These are phyloP conservation scores for Ochropleura plecta DNA, from an alignment of 2,888 invertebrate species.

Conservation along the genomic window DNA sequence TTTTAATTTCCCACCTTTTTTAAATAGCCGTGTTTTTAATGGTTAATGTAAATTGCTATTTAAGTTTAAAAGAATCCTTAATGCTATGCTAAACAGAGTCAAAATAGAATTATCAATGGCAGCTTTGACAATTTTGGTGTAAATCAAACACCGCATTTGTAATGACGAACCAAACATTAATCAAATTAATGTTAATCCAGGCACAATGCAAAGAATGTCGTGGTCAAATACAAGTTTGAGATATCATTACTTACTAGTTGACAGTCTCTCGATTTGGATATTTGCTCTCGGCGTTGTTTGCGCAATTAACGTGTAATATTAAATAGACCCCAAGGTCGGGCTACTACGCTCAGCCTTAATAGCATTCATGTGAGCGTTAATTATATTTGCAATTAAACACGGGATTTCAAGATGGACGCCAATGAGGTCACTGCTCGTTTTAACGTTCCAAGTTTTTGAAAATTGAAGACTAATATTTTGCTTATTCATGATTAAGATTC, in stretches of 20 bases:
- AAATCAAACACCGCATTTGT: background rate
- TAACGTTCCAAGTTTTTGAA: conserved; percentile 27
- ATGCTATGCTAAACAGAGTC: background rate
- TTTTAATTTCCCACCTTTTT: background rate
- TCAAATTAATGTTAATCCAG: conserved; percentile 38
- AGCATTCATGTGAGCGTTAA: conserved; percentile 64
- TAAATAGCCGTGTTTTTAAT: background rate
- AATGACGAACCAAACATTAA: conserved; percentile 11
- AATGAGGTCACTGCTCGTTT: conserved; percentile 54
- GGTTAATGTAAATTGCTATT: background rate
- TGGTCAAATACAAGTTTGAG: conserved; percentile 33
- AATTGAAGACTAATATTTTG: background rate
- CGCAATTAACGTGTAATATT: conserved; percentile 62
- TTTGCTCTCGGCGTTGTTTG: conserved; percentile 61
- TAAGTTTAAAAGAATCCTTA: background rate
- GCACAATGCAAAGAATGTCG: conserved; percentile 35
- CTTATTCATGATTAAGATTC: background rate
- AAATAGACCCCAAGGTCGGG: conserved; percentile 70
- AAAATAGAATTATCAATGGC: background rate
- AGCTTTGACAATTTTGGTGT: background rate
- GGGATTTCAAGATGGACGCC: conserved; percentile 56
- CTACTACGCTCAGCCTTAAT: conserved; percentile 58
- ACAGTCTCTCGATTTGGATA: conserved; percentile 46
- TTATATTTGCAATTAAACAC: conserved; percentile 67
- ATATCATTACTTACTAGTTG: conserved; percentile 44